phyloP scores from a whole-genome alignment of 2,113 vertebrate genomes.

The Delphinus delphis region DNA sequence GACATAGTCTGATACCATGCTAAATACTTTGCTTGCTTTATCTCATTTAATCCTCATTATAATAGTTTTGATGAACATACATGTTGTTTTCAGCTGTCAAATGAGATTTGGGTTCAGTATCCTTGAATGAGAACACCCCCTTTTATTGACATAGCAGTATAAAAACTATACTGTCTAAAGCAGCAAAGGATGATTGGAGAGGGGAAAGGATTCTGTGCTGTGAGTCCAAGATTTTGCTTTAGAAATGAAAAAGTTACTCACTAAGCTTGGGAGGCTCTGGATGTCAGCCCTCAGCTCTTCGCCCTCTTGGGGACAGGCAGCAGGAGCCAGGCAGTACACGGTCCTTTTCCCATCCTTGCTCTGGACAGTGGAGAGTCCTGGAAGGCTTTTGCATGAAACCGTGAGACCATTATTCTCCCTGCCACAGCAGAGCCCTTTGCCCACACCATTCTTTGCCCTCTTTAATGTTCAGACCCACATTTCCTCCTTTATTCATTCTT shows the following conservation, averaged over 20 bases:
- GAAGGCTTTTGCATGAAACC: neutral
- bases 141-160: neutral
- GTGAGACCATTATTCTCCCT: neutral
- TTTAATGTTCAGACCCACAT: neutral
- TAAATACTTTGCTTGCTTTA: neutral
- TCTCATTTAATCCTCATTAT: neutral
- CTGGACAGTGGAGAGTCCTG: neutral
- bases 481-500: neutral
- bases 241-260: neutral
- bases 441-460: neutral
- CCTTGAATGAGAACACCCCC: neutral
- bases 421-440: neutral
- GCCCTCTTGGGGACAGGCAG: neutral
- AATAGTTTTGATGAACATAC: neutral
- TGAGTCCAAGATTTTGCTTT: neutral
- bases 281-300: neutral
- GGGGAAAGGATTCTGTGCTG: neutral
- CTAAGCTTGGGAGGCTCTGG: neutral
- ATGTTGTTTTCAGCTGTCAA: neutral
- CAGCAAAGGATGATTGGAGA: neutral
- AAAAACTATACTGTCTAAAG: neutral
- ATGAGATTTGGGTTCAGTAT: neutral
- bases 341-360: neutral
- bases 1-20: neutral
- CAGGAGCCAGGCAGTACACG: neutral